phyloP scores from a whole-genome alignment of 2,888 invertebrate genomes.

The Rhabditophanes sp. region DNA sequence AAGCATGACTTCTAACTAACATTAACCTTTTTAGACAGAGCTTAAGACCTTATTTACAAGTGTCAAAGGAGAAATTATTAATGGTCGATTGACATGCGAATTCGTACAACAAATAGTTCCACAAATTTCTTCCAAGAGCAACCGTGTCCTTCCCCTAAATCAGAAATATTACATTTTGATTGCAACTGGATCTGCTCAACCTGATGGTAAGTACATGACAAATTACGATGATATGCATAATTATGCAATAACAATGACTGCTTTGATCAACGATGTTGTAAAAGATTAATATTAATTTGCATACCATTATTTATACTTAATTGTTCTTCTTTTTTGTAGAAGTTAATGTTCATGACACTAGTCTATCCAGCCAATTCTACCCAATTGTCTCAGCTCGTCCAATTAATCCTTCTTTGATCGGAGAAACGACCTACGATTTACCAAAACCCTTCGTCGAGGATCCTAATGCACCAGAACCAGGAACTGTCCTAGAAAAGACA shows the following conservation, averaged over 20 bases:
- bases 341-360: slow-evolving; percentile 34
- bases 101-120: slow-evolving; percentile 32
- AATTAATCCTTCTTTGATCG: slow-evolving; percentile 27
- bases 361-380: slow-evolving; percentile 28
- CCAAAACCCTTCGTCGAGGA: slow-evolving; percentile 11
- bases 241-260: background rate
- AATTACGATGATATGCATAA: background rate
- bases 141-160: slow-evolving; percentile 27
- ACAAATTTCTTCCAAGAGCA: slow-evolving; percentile 20
- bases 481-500: background rate
- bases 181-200: slow-evolving; percentile 37
- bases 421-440: slow-evolving; percentile 14
- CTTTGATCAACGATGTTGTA: background rate
- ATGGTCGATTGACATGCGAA: slow-evolving; percentile 25
- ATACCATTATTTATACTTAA: slow-evolving; percentile 6
- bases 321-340: no score
- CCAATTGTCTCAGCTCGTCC: slow-evolving; percentile 27
- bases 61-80: slow-evolving; percentile 22
- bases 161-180: slow-evolving; percentile 30
- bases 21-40: slow-evolving; percentile 17
- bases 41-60: slow-evolving; percentile 14
- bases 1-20: slow-evolving; percentile 1
- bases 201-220: slow-evolving; percentile 24
- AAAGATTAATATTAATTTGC: slow-evolving; percentile 5
- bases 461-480: no score